Base-by-base conservation (phyloP, 2,797 vertebrate species). In the Alfaro cultratus region DNA sequence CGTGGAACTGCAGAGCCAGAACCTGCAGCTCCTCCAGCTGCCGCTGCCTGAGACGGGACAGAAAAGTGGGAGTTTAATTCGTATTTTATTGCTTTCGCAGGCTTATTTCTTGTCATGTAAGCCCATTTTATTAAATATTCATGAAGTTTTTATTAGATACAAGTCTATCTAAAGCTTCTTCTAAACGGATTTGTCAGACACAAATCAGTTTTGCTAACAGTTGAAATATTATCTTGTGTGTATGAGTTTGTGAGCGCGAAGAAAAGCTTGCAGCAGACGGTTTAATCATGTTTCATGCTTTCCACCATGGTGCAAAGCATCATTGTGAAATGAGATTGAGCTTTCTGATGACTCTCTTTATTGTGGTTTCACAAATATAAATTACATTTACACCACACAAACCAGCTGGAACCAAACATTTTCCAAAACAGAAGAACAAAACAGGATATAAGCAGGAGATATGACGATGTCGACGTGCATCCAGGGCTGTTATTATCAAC, bases 21-120 rank as follows among this genome's bases (percentile, higher is more conserved):
- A 97, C 96, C 95, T 98, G 95, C 93, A 99, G 97, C 93, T 99
- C 97, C 94, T 99, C 98, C 93, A 99, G 95, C 93, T 99, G 97
- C 85, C 96, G 95, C 84, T 99, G 98, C 95, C 98, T 99, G 72
- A 36, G 41, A 47, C 1, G 16, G 0, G 39, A 8, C 16, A 45
- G 43, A 75, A 18, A 74, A 36, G 13, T 23, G 45, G 67, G 68
- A 60, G 10, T 34, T 34, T 83, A 77, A 82, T 82, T 86, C 79
- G n/a, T 5, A 12, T 51, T 85, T 87, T 85, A 90, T 85, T 86
- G 71, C 75, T 85, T 86, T 84, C 11, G 5, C 43, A 15, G 47
- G 21, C 26, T 71, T 68, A 74, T 31, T 75, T 31, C 73, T 26
- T 43, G 46, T 45, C 62, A 31, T 68, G 73, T 70, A 74, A 74